These are phyloP conservation scores for Hypsopygia costalis DNA, from an alignment of 2,888 invertebrate species.

Conservation along the genomic window DNA sequence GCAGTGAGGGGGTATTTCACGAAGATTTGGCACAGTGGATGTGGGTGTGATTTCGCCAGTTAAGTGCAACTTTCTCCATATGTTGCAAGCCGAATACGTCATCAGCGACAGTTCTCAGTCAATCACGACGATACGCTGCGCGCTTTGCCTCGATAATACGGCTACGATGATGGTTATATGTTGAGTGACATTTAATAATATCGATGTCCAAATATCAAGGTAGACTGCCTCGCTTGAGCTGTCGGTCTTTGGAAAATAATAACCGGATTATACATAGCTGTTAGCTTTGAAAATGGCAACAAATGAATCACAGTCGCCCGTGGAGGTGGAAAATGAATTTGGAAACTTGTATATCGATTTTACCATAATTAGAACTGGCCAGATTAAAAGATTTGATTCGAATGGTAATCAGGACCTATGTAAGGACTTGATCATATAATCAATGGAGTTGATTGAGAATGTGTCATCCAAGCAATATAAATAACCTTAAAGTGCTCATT, in stretches of 20 bases:
- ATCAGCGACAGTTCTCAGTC: slow-evolving; percentile 13
- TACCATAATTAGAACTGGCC: slow-evolving; percentile 17
- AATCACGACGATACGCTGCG: not conserved
- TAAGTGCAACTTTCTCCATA: slow-evolving; percentile 66
- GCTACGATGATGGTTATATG: slow-evolving; percentile 12
- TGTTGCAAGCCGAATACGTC: slow-evolving; percentile 45
- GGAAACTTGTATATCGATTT: slow-evolving; percentile 62
- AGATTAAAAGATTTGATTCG: slow-evolving; percentile 5
- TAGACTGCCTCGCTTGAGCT: slow-evolving; percentile 42
- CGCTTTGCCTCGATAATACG: not conserved
- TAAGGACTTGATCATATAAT: not conserved
- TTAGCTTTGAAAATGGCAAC: slow-evolving; percentile 40
- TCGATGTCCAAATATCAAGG: slow-evolving; percentile 67
- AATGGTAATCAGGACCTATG: not conserved
- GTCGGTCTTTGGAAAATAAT: slow-evolving; percentile 35
- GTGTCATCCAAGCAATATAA: not conserved
- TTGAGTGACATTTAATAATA: slow-evolving; percentile 53
- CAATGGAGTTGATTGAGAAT: not conserved
- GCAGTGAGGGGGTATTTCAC: slow-evolving; percentile 49
- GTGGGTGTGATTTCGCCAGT: slow-evolving; percentile 77
- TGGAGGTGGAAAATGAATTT: slow-evolving; percentile 55
- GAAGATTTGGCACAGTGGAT: slow-evolving; percentile 66
- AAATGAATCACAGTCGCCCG: slow-evolving; percentile 53
- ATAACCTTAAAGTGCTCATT: not conserved
- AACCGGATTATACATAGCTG: slow-evolving; percentile 34